Base-by-base conservation (phyloP, 2,888 invertebrate species). In the Callosobruchus maculatus region DNA sequence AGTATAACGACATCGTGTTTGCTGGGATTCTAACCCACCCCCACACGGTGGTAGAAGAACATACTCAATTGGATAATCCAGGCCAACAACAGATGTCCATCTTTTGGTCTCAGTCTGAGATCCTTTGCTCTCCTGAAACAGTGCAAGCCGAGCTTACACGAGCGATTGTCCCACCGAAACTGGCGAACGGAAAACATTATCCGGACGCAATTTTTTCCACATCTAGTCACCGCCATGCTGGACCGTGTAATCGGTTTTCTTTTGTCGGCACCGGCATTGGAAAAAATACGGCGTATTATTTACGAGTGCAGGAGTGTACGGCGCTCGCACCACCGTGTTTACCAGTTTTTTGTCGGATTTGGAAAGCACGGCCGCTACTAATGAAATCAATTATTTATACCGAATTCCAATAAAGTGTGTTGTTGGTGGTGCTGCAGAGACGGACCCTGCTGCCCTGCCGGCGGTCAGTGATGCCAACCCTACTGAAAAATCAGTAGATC, bases 331-430 rank as follows among this genome's bases (percentile, higher is more conserved):
- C 73, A 72, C 73, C 76, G 72, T 77, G 77, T 77, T 77, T 75
- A 76, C 77, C 72, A 72, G 67, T 74, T 74, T 78, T 76, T 75
- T 76, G 76, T 72, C 74, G 74, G 75, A 72, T 76, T 76, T 71
- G 13, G 68, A 71, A 72, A 49, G 49, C 49, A 49, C 49, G 7
- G 49, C 49, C 49, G 13, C 70, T 71, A 80, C 78, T 82, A 82
- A 82, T 82, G 82, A 82, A 82, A 82, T 82, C 81, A 81, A 82
- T 82, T 81, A 82, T 82, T 81, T 82, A 81, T 81, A 78, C 77
- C 77, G 77, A 81, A 82, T 81, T 80, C 80, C 80, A 77, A 81
- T 81, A 81, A 80, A 80, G 77, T 77, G 81, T 80, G 81, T 81
- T 79, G 80, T 80, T 79, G 73, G 77, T 77, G 76, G 49, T 18